Evolutionary conservation across 2,888 invertebrate genomes (phyloP).

Genomic region (Diarsia dahlii): DNA sequence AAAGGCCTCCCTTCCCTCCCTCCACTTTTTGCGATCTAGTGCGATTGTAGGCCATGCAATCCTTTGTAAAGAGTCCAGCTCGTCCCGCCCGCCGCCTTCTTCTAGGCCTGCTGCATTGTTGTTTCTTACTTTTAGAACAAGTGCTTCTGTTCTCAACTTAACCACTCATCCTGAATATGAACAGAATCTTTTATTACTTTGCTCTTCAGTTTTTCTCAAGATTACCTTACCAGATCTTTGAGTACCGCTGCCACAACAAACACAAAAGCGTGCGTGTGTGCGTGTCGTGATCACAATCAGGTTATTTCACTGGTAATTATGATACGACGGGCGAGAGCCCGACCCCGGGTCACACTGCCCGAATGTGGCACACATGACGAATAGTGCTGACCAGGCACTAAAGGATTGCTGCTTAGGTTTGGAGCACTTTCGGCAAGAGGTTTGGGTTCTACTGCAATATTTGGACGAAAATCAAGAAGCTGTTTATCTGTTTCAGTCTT

Average conservation of each 20-base stretch:
- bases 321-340: slow-evolving; percentile 86
- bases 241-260: slow-evolving; percentile 75
- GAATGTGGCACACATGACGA: slow-evolving; percentile 84
- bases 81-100: too few relatives aligned
- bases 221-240: slow-evolving; percentile 68
- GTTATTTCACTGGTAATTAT: slow-evolving; percentile 91
- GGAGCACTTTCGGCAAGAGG: slow-evolving; percentile 34
- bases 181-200: not conserved
- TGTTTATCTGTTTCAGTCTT: not conserved
- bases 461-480: not conserved
- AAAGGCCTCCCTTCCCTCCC: too few relatives aligned
- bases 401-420: too few relatives aligned
- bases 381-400: slow-evolving; percentile 58
- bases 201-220: not conserved
- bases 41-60: too few relatives aligned
- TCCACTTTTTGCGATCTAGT: too few relatives aligned
- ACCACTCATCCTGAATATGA: not conserved
- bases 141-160: too few relatives aligned
- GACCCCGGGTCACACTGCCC: slow-evolving; percentile 85
- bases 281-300: slow-evolving; percentile 90
- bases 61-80: too few relatives aligned
- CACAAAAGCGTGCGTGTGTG: slow-evolving; percentile 82
- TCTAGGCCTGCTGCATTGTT: too few relatives aligned
- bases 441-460: slow-evolving; percentile 23
- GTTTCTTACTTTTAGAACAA: not conserved